These are phyloP conservation scores for Pelecanoides urinatrix DNA, from an alignment of 2,113 vertebrate genomes.

Conservation along the genomic window DNA sequence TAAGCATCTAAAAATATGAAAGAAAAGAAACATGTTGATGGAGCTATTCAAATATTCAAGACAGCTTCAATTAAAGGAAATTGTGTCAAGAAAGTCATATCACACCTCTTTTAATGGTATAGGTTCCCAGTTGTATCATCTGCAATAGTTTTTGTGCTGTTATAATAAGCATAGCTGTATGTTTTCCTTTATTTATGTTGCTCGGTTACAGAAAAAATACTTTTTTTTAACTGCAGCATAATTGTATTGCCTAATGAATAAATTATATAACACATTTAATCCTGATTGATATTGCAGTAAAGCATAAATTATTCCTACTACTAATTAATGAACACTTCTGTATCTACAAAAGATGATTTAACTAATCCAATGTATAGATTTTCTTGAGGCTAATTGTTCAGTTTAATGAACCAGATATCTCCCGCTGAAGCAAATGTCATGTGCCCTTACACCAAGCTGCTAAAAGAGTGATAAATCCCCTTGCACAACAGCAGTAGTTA, in stretches of 20 bases:
- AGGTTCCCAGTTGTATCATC: background rate
- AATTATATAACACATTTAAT: constrained; percentile 62
- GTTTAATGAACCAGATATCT: constrained; percentile 57
- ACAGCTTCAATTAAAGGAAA: background rate
- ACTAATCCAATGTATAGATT: constrained; percentile 62
- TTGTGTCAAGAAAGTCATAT: background rate
- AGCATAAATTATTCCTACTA: constrained; percentile 53
- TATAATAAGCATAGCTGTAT: background rate
- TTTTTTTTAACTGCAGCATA: constrained; percentile 5
- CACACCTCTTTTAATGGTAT: background rate
- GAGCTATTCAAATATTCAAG: background rate
- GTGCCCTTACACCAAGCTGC: background rate
- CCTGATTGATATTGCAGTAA: constrained; percentile 51
- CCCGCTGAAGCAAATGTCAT: constrained; percentile 15
- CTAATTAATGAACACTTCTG: constrained; percentile 58
- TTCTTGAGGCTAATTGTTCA: constrained; percentile 56
- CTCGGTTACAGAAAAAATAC: background rate
- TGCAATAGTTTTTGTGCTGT: background rate
- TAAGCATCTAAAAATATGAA: background rate
- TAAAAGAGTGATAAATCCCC: background rate
- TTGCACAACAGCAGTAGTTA: background rate
- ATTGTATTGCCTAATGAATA: constrained; percentile 50
- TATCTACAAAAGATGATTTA: constrained; percentile 46
- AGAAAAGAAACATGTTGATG: background rate
- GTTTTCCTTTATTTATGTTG: background rate